Conservation (phyloP, 2,113 vertebrate species). For the Nipponia nippon region DNA sequence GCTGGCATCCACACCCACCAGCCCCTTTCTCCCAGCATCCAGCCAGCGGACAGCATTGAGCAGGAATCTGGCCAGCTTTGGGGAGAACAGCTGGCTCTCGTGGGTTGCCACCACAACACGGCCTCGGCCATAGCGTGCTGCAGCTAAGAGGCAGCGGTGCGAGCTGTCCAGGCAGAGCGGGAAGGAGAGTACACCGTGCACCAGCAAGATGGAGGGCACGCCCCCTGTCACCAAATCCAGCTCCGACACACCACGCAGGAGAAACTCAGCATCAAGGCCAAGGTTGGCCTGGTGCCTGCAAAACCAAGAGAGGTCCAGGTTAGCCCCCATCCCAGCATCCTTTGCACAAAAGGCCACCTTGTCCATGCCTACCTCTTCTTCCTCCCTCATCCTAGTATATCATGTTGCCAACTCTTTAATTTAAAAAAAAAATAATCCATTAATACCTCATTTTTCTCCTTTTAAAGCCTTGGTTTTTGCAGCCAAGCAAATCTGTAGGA, state of each 20-base stretch:
- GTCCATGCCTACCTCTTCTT: background rate
- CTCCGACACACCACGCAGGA: conserved; percentile 50
- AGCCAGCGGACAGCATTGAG: conserved; percentile 74
- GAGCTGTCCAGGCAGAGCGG: conserved; percentile 64
- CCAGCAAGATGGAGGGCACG: conserved; percentile 63
- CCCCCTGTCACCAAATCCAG: conserved; percentile 64
- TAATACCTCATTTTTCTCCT: background rate
- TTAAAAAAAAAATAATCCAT: background rate
- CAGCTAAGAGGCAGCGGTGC: conserved; percentile 63
- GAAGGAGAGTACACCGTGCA: conserved; percentile 67
- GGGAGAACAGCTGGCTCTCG: conserved; percentile 44
- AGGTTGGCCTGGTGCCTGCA: conserved; percentile 67
- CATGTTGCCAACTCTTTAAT: background rate
- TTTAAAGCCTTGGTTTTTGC: background rate
- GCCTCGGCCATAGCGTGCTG: conserved; percentile 65
- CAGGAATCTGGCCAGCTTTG: conserved; percentile 64
- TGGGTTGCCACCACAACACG: conserved; percentile 68
- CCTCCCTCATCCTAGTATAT: background rate
- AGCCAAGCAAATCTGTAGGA: background rate
- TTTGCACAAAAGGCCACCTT: background rate
- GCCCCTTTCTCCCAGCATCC: conserved; percentile 58
- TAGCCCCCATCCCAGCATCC: background rate
- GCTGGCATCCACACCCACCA: conserved; percentile 60
- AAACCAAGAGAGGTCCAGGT: background rate
- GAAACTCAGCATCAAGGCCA: conserved; percentile 34